Conservation (phyloP, 2,888 invertebrate genomes). For the Didymodactylos carnosus region DNA sequence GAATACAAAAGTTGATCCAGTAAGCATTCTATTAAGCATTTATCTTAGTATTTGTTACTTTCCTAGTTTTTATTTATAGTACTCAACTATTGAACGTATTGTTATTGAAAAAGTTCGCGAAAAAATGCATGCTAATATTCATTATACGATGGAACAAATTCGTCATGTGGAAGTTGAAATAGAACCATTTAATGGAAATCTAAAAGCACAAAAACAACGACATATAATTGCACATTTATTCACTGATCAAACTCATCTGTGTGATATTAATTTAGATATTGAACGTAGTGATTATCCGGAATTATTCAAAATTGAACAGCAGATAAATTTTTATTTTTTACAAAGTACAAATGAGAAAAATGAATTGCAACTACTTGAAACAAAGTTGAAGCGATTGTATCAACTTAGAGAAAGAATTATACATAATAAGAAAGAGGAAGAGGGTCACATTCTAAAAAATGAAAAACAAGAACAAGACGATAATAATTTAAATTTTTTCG, state of each 20-base stretch:
- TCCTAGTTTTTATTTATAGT: not conserved
- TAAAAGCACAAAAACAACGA: too few species aligned
- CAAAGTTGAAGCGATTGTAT: not conserved
- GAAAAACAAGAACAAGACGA: too few species aligned
- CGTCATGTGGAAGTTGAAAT: not conserved
- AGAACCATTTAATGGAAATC: not conserved
- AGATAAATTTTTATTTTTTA: not conserved
- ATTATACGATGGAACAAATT: not conserved
- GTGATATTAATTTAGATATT: not conserved
- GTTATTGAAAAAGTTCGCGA: not conserved
- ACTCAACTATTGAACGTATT: not conserved
- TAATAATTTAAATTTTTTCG: not conserved
- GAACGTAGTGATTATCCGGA: not conserved
- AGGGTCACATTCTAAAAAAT: too few species aligned
- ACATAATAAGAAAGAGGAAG: too few species aligned
- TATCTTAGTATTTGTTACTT: too few species aligned
- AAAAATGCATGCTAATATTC: not conserved
- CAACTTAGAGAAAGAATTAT: not conserved
- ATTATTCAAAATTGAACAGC: not conserved
- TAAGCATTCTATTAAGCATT: not conserved
- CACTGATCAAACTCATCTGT: not conserved
- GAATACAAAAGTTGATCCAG: not conserved
- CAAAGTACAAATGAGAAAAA: not conserved
- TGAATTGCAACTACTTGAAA: not conserved
- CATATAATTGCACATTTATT: not conserved